Conservation (phyloP, 2,113 vertebrate species). For the Gopherus flavomarginatus region DNA sequence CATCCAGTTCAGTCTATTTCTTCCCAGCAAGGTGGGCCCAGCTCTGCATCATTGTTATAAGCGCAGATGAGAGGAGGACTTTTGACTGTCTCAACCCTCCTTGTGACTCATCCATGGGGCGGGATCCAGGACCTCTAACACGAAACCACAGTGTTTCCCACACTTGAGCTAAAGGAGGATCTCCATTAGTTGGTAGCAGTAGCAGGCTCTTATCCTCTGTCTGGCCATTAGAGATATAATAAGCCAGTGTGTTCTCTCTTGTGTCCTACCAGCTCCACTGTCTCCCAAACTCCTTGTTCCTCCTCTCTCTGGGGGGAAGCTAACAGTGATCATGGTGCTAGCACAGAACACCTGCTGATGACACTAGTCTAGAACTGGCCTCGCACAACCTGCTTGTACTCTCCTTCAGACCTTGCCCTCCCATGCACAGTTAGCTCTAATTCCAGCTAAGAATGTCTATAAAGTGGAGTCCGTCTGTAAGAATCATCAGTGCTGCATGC, state of each 20-base stretch:
- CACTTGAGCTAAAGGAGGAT: background rate
- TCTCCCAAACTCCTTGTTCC: background rate
- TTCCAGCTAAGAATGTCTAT: background rate
- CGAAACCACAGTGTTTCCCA: background rate
- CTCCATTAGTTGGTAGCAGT: background rate
- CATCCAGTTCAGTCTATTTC: rapidly evolving
- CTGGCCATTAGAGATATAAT: no score
- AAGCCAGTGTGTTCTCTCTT: background rate
- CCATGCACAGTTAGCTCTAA: background rate
- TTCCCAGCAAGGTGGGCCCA: no score
- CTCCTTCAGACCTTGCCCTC: background rate
- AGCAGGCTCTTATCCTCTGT: background rate
- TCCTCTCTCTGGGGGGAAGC: background rate
- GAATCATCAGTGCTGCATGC: background rate
- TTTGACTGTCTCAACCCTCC: background rate
- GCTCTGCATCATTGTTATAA: background rate
- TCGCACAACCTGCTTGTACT: background rate
- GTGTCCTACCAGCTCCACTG: background rate
- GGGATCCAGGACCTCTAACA: background rate
- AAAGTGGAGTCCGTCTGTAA: background rate
- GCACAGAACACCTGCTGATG: background rate
- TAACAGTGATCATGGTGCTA: background rate
- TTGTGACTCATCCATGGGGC: background rate
- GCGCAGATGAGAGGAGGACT: background rate
- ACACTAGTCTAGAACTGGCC: background rate